Evolutionary conservation across 2,113 vertebrate species (phyloP), one percentile per base, ranked within the genome.

Genomic region (Embiotoca jacksoni): DNA sequence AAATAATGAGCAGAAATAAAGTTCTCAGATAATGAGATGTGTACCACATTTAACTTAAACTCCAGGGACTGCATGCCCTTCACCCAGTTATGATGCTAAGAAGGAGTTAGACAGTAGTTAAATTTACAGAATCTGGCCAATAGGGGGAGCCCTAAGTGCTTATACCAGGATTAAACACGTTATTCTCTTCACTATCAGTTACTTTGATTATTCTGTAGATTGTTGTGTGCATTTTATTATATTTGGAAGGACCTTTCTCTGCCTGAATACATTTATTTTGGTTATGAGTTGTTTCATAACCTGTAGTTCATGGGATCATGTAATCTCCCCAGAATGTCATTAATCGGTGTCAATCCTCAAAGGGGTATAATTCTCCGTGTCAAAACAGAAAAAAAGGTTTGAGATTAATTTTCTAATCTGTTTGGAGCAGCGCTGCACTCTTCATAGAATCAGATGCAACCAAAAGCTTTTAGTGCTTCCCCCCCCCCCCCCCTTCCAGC

Each of bases 101-200:
- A 10, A 68, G 57, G 35, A 37, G 49, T 11, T 39, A 8, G 62
- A 53, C 52, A 59, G 46, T 15, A 66, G 6, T 54, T 78, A 54
- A 66, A 49, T 47, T 53, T 61, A 7, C 13, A 64, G 3, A 59
- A 36, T 80, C 7, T 81, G 37, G 32, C 86, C 94, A 91, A 77
- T 65, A 94, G 92, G 93, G 88, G 93, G 90, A 92, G 88, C 89
- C 68, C 85, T 49, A 75, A 87, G 73, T 89, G 75, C 77, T 87
- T 52, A 13, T 55, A 79, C 56, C 9, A 62, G 64, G 15, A 46
- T 72, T 73, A 37, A 37, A 70, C 52, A 59, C 36, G 73, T 39
- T 33, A 9, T 57, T 64, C 59, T 47, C 23, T 80, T 64, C n/a
- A 64, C 76, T 75, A 59, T 53, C 49, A 71, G 7, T 23, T 2